These are phyloP conservation scores for Orientallactaga sibirica DNA, from an alignment of 2,797 vertebrate species.

Conservation along the genomic window DNA sequence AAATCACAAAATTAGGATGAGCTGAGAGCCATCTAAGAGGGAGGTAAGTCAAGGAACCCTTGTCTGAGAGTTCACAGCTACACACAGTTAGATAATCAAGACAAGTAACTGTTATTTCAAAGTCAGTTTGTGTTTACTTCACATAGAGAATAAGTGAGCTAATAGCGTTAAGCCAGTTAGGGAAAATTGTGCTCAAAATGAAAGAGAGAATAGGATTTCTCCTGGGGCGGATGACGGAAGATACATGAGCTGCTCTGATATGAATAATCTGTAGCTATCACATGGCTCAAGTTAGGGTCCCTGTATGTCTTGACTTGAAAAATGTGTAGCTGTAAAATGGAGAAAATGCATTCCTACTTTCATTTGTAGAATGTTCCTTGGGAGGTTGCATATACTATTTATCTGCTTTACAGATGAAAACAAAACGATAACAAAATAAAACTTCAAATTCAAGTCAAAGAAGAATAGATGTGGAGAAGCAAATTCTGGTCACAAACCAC, in stretches of 20 bases:
- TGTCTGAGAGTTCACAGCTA: not conserved
- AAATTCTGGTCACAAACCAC: conserved; percentile 82
- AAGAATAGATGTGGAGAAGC: conserved; percentile 74
- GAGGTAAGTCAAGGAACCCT: not conserved
- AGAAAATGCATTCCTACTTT: conserved; percentile 42
- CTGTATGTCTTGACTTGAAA: conserved; percentile 2
- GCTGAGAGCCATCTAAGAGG: not conserved
- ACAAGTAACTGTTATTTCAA: not conserved
- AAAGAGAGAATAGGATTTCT: not conserved
- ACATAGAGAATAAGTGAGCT: not conserved
- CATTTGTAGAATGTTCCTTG: not conserved
- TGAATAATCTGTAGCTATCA: not conserved
- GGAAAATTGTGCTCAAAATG: not conserved
- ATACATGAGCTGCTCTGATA: not conserved
- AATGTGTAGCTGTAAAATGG: not conserved
- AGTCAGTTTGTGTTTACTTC: conserved; percentile 5
- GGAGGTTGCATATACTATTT: not conserved
- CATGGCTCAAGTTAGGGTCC: not conserved
- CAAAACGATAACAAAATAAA: conserved; percentile 31
- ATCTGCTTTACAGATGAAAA: conserved; percentile 60
- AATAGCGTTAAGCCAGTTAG: not conserved
- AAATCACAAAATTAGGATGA: not conserved
- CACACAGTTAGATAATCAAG: not conserved
- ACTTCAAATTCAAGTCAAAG: conserved; percentile 64
- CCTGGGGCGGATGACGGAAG: not conserved